Conservation (phyloP, 2,797 vertebrate genomes). For the Hyperoplus immaculatus region DNA sequence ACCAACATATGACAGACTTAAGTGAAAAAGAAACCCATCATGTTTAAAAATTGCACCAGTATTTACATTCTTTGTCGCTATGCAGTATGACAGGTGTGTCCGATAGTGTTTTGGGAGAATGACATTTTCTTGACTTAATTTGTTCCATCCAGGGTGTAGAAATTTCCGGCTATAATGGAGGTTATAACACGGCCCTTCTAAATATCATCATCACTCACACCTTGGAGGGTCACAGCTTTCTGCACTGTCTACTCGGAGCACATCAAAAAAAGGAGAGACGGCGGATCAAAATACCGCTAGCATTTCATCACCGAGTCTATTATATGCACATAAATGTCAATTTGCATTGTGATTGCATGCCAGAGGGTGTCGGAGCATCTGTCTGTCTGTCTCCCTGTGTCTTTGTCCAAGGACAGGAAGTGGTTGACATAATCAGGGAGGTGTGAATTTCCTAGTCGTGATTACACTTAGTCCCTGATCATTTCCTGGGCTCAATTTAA, state of each 20-base stretch:
- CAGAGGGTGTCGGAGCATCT: constrained; percentile 50
- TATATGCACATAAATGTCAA: constrained; percentile 68
- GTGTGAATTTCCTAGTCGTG: constrained; percentile 75
- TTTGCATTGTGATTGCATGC: constrained; percentile 66
- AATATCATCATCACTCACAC: constrained; percentile 60
- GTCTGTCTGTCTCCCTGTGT: constrained; percentile 67
- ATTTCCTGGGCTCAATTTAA: constrained; percentile 60
- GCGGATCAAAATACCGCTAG: constrained; percentile 64
- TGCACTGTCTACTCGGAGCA: constrained; percentile 52
- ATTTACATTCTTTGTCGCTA: constrained; percentile 11
- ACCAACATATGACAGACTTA: constrained; percentile 10
- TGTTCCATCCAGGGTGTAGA: neutral
- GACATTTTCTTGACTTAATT: constrained; percentile 16
- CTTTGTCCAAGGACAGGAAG: constrained; percentile 71
- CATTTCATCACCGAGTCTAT: constrained; percentile 69
- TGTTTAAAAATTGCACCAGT: constrained; percentile 5
- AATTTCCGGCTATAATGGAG: neutral
- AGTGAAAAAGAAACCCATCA: no score
- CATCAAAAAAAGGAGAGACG: constrained; percentile 43
- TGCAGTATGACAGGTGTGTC: constrained; percentile 20
- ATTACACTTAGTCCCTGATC: constrained; percentile 71
- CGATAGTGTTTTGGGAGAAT: constrained; percentile 10
- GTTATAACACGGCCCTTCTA: constrained; percentile 35
- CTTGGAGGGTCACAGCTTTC: constrained; percentile 60
- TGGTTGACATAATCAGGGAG: constrained; percentile 67